Base-by-base conservation (phyloP, 1,140 invertebrate genomes). In the Macrosteles quadrilineatus region DNA sequence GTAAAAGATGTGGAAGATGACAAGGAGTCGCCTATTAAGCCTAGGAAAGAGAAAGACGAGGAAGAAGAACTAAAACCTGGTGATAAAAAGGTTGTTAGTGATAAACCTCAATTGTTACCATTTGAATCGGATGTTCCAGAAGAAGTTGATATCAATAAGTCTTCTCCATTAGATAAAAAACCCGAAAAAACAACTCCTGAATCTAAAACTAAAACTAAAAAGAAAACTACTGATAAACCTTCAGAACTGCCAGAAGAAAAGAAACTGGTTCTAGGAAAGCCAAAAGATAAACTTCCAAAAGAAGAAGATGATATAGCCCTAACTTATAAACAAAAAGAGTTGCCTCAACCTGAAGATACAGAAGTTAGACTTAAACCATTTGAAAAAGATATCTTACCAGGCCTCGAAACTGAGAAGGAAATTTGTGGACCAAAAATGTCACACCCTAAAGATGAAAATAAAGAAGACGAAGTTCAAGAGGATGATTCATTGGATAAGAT, bases 391-490 rank as follows among this genome's bases (percentile, higher is more conserved):
- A 63, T 69, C 25, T 72, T 72, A 21, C 71, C 76, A 73, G 70
- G 72, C 21, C 72, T 76, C 64, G 72, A 80, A 71, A 77, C 76
- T 55, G 45, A 63, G 2, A 71, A 73, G 9, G 71, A 73, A 30
- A 68, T 53, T 14, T 21, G 55, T 11, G 21, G 6, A 9, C 14
- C 12, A 27, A 29, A 27, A 30, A 14, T 25, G 27, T 2, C 21
- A 27, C 27, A 55, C 14, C 62, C 43, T 43, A 70, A 75, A 17
- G 21, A 32, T 47, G 27, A 65, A 19, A n/a, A 27, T 12, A 29
- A 45, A 36, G 73, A 73, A 43, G 40, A 47, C 27, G 32, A 74
- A 73, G 55, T 71, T 50, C 25, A 70, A 43, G 55, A 67, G 1
- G 17, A 57, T 68, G 64, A 68, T 3, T 29, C 23, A 0, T 31